Evolutionary conservation across 2,888 invertebrate species (phyloP), one percentile per base, ranked within the genome.

Genomic region (Alitta virens): DNA sequence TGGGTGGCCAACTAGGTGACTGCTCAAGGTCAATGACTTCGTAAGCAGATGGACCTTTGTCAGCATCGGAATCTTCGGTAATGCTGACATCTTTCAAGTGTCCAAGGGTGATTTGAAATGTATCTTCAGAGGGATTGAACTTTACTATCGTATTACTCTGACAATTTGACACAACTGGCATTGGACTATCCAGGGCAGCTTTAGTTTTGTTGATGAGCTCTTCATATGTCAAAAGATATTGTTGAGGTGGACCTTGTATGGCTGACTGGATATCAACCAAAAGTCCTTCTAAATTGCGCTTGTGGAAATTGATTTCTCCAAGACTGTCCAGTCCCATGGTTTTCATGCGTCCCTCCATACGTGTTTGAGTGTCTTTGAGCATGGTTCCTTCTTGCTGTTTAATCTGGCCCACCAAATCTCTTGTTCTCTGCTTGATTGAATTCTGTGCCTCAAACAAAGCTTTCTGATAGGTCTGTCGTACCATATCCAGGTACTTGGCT

Each of bases 401-500:
- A 26, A 70, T 62, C 38, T 54, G 63, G 14, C 24, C 40, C 12
- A 70, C 50, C 9, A 63, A 23, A 12, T 67, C 53, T 1, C 56
- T 58, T n/a, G 68, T 56, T 21, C 52, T 62, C 18, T 65, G 49
- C 9, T 56, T 54, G 38, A 70, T 70, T 21, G 60, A 51, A 12
- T 26, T 55, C 40, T 69, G 68, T 2, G 64, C 62, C 1, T 54
- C 56, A 55, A 64, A 66, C 14, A 67, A 55, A 5, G 67, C 56
- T 12, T 53, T 54, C 52, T 70, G 68, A 26, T 69, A 65, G 16
- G 61, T 54, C 58, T 68, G 65, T 27, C 62, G 62, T 12, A 70
- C 16, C 12, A 66, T 70, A 26, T 67, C 68, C 2, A 70, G 53
- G 40, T 64, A 67, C 50, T 70, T 70, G 1, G 60, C 55, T 21